phyloP scores from a whole-genome alignment of 1,140 invertebrate genomes.

The Drosophila lacteicornis region DNA sequence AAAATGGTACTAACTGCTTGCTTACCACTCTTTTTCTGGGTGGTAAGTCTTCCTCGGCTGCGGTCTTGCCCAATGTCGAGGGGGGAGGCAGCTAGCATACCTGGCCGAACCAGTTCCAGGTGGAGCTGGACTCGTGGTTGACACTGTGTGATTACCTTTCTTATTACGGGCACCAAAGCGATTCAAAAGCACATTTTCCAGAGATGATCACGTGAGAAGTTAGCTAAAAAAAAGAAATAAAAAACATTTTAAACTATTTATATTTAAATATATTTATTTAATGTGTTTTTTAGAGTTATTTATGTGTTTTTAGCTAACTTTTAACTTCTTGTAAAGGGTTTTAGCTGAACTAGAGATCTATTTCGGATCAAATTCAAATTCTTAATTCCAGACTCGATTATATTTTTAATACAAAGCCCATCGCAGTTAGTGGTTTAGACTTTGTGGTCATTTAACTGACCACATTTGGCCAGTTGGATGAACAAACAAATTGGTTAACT shows the following conservation, averaged over 20 bases:
- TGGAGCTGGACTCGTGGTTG: constrained; percentile 59
- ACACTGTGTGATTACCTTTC: constrained; percentile 77
- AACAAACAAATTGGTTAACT: constrained; percentile 7
- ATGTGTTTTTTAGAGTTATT: no score
- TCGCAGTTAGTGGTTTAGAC: background rate
- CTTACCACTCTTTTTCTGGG: constrained; percentile 1
- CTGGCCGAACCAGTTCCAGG: constrained; percentile 57
- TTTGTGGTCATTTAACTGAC: constrained; percentile 2
- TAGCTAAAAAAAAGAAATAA: no score
- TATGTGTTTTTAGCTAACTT: no score
- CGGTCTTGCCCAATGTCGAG: constrained; percentile 47
- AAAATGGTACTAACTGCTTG: constrained; percentile 13
- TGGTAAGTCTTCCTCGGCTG: constrained; percentile 7
- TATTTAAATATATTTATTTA: background rate
- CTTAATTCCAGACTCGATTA: no score
- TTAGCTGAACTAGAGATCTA: no score
- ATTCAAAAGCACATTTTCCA: constrained; percentile 14
- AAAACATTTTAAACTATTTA: no score
- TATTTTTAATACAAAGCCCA: background rate
- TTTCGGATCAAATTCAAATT: no score
- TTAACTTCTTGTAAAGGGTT: no score
- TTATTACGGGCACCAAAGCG: constrained; percentile 43
- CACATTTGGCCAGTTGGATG: constrained; percentile 21
- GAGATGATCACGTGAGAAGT: constrained; percentile 55
- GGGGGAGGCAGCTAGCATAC: background rate